Evolutionary conservation across 37 sponge, comb jelly and placozoan species (phyloP).

Genomic region (Beroe forskalii): DNA sequence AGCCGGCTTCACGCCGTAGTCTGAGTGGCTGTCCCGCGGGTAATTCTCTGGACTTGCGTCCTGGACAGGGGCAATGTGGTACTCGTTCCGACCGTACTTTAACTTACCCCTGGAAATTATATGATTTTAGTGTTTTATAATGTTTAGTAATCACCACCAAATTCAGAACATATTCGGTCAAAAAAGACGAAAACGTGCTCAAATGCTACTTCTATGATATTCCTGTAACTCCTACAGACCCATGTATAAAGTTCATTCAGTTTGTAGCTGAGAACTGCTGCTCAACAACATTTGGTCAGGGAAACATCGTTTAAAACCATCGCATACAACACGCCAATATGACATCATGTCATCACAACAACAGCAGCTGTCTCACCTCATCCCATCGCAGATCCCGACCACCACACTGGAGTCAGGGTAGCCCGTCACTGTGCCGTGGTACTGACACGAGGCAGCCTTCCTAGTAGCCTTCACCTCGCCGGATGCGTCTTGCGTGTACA

Average conservation of each 20-base stretch:
- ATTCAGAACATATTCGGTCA: background rate
- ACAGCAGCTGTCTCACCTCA: too few species aligned
- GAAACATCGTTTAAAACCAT: too few species aligned
- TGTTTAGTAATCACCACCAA: background rate
- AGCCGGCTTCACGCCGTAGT: background rate
- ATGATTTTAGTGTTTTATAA: background rate
- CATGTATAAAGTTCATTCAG: background rate
- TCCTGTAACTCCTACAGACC: too few species aligned
- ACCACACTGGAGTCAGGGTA: background rate
- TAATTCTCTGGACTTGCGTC: background rate
- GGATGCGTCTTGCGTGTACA: background rate
- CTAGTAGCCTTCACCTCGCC: background rate
- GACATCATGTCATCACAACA: too few species aligned
- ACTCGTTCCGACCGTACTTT: background rate
- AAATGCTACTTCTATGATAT: background rate
- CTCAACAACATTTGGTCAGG: background rate
- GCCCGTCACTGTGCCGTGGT: background rate
- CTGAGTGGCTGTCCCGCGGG: background rate
- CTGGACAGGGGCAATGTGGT: background rate
- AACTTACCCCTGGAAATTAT: background rate
- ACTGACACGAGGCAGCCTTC: slow-evolving; percentile 9
- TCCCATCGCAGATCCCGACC: slow-evolving; percentile 11
- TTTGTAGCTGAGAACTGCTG: background rate
- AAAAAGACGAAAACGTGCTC: background rate
- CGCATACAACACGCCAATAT: too few species aligned